phyloP scores from a whole-genome alignment of 2,888 invertebrate species.

The Drosophila pseudotalamancana region DNA sequence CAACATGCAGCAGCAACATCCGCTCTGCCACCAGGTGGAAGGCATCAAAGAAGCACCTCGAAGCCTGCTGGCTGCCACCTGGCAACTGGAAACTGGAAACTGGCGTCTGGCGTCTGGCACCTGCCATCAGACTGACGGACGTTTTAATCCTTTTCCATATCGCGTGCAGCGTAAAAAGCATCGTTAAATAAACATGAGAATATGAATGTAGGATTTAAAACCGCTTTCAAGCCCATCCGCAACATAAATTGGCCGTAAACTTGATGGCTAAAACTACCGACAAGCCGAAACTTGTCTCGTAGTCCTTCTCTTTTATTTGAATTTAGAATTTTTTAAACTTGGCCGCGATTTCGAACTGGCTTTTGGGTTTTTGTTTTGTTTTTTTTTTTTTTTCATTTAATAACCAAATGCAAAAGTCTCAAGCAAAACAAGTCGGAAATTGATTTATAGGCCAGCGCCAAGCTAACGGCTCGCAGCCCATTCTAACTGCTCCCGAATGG shows the following conservation, averaged over 20 bases:
- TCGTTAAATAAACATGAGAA: slow-evolving; percentile 79
- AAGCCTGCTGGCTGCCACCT: slow-evolving; percentile 4
- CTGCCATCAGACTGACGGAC: slow-evolving; percentile 29
- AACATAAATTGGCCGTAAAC: slow-evolving; percentile 43
- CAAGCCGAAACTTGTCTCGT: slow-evolving; percentile 6
- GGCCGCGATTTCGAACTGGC: too few relatives aligned
- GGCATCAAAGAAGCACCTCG: slow-evolving; percentile 15
- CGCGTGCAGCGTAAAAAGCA: slow-evolving; percentile 73
- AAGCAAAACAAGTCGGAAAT: slow-evolving; percentile 21
- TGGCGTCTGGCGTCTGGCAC: slow-evolving; percentile 9
- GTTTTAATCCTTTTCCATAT: slow-evolving; percentile 75
- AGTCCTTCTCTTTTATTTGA: slow-evolving; percentile 23
- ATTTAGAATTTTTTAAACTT: slow-evolving; percentile 22
- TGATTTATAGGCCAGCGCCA: slow-evolving; percentile 47
- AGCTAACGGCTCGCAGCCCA: not conserved
- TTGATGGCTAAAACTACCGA: slow-evolving; percentile 50
- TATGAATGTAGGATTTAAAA: slow-evolving; percentile 70
- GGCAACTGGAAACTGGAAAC: slow-evolving; percentile 12
- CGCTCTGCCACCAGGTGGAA: not conserved
- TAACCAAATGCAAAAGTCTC: too few relatives aligned
- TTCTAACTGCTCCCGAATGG: not conserved
- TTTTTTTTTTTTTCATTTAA: not conserved
- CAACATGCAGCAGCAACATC: not conserved
- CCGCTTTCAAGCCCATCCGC: slow-evolving; percentile 15
- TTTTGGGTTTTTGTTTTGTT: too few relatives aligned